Conservation (phyloP, 2,888 invertebrate genomes). For the Eupithecia vulgata region DNA sequence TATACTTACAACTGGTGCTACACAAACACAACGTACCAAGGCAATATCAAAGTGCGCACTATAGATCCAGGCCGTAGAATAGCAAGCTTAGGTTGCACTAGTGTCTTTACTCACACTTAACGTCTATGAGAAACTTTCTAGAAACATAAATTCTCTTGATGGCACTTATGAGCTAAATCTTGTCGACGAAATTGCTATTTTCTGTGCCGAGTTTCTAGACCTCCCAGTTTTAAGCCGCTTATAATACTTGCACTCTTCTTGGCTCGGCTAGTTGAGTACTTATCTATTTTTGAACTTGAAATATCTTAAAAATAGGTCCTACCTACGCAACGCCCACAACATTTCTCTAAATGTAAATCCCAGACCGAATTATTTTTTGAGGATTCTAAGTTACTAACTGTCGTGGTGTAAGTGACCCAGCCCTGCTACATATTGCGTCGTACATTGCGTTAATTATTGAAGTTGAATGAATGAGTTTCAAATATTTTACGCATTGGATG, state of each 20-base stretch:
- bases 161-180: slow-evolving; percentile 19
- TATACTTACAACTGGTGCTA: too few species aligned
- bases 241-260: background rate
- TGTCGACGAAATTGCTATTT: slow-evolving; percentile 19
- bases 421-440: too few species aligned
- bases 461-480: too few species aligned
- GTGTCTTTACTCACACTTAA: slow-evolving; percentile 17
- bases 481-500: too few species aligned
- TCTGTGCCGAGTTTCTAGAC: slow-evolving; percentile 7
- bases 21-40: too few species aligned
- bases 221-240: slow-evolving; percentile 8
- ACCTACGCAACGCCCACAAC: background rate
- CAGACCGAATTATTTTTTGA: too few species aligned
- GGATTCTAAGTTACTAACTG: too few species aligned
- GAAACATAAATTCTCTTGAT: slow-evolving; percentile 19
- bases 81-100: slow-evolving; percentile 1
- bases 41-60: background rate
- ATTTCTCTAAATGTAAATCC: background rate
- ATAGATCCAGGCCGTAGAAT: background rate
- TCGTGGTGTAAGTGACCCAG: too few species aligned
- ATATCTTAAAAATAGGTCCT: background rate
- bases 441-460: too few species aligned
- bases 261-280: background rate
- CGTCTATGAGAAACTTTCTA: slow-evolving; percentile 16
- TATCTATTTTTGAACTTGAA: background rate